Evolutionary conservation across 2,888 invertebrate species (phyloP), one percentile per base, ranked within the genome.

Genomic region (Drosophila colorata): DNA sequence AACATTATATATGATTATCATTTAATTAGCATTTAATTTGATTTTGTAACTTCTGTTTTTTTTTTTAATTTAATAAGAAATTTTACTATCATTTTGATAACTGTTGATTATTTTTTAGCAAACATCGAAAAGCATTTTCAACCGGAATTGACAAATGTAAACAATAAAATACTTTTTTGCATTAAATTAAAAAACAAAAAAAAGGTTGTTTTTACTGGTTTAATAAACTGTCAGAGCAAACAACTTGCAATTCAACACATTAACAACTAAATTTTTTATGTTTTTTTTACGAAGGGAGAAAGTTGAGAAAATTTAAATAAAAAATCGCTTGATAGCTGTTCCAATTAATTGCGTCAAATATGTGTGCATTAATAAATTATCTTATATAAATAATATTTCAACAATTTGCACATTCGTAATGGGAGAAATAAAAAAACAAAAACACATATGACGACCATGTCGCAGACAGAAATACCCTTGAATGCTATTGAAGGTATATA

Each of bases 321-420:
- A 35, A 20, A 41, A 48, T 4, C 20, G 14, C 52, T 60, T 44
- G 46, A 43, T 67, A 73, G 60, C 51, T 67, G 73, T 18, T 73
- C 47, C 18, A 72, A 38, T 49, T 35, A 49, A 55, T 64, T 35
- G 46, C 41, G 47, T 63, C 47, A 38, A 51, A 55, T 41, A n/a
- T 40, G 49, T 51, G 16, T 13, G 23, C 20, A 20, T 28, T 31
- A 28, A 48, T 31, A 16, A 60, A 23, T 47, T 14, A 13, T 14
- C 18, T 37, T 13, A 38, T 3, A 5, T 44, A 25, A 55, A 25
- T 9, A 23, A 35, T 23, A 55, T 55, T 35, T 46, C 2, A 23
- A 16, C 14, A 16, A 40, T 35, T 44, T 44, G 13, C 23, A 35
- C 13, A 13, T 35, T 33, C 13, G 25, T 8, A 37, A 37, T 25